phyloP scores from a whole-genome alignment of 2,797 vertebrate genomes.

The Phaenicophaeus curvirostris region DNA sequence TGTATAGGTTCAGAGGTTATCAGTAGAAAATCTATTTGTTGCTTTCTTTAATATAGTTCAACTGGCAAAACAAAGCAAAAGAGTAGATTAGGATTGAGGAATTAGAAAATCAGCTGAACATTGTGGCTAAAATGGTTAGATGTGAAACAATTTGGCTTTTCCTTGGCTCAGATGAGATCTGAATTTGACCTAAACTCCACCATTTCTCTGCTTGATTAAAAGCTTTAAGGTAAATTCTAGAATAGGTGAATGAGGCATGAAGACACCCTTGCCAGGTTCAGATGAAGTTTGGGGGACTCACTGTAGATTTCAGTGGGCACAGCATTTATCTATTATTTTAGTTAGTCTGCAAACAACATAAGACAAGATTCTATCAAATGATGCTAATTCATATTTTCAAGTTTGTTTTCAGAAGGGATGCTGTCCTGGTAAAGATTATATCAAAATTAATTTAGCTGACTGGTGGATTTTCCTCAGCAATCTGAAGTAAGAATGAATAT shows the following conservation, averaged over 20 bases:
- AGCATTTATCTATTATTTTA: not conserved
- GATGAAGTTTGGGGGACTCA: not conserved
- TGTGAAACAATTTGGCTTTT: not conserved
- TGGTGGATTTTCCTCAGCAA: not conserved
- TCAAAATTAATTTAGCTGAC: not conserved
- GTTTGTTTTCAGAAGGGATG: not conserved
- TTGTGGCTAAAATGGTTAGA: not conserved
- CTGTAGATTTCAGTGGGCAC: not conserved
- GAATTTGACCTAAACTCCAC: not conserved
- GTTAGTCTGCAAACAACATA: not conserved
- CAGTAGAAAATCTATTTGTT: not conserved
- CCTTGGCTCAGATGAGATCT: not conserved
- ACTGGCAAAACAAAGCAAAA: not conserved
- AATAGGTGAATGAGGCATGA: not conserved
- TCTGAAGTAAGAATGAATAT: not conserved
- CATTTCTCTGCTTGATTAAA: not conserved
- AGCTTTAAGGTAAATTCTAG: not conserved
- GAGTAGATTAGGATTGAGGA: not conserved
- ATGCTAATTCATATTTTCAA: not conserved
- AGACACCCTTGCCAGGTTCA: not conserved
- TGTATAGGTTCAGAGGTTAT: not conserved
- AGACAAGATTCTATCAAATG: not conserved
- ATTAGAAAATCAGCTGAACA: not conserved
- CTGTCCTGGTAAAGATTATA: not conserved
- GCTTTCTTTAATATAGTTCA: not conserved